phyloP scores from a whole-genome alignment of 2,113 vertebrate species.

The Tautogolabrus adspersus region DNA sequence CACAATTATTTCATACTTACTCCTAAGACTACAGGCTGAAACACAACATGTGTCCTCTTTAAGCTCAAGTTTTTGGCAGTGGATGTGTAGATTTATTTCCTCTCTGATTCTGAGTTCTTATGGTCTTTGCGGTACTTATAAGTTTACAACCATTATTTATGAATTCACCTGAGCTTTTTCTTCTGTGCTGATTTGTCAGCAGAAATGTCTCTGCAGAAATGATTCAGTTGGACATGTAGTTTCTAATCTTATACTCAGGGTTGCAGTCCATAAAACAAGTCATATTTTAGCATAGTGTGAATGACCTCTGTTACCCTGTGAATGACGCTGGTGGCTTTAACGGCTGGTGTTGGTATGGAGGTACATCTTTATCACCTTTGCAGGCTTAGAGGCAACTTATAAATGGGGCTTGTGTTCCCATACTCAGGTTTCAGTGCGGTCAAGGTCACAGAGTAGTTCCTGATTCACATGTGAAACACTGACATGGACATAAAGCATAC shows the following conservation, averaged over 20 bases:
- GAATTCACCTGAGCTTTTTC: neutral
- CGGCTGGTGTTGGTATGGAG: conserved; percentile 58
- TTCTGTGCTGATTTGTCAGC: neutral
- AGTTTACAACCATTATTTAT: conserved; percentile 20
- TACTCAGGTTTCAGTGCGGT: conserved; percentile 65
- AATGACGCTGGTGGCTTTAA: conserved; percentile 65
- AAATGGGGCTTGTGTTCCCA: conserved; percentile 73
- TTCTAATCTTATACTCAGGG: conserved; percentile 68
- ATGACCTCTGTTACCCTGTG: conserved; percentile 65
- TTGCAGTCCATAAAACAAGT: conserved; percentile 73
- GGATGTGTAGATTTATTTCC: neutral
- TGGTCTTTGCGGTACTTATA: conserved; percentile 4
- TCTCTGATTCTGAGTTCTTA: conserved; percentile 19
- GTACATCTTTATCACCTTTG: conserved; percentile 75
- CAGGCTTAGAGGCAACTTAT: conserved; percentile 74
- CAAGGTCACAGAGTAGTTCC: conserved; percentile 68
- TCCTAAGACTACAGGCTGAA: conserved; percentile 12
- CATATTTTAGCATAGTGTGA: conserved; percentile 72
- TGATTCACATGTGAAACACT: conserved; percentile 37
- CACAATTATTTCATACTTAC: conserved; percentile 38
- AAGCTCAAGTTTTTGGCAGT: neutral
- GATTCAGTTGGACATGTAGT: conserved; percentile 34
- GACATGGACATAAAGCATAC: neutral
- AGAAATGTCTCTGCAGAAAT: conserved; percentile 25
- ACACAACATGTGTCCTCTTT: conserved; percentile 24